These are phyloP conservation scores for Tricholaema leucomelas DNA, from an alignment of 2,113 vertebrate genomes.

Conservation along the genomic window DNA sequence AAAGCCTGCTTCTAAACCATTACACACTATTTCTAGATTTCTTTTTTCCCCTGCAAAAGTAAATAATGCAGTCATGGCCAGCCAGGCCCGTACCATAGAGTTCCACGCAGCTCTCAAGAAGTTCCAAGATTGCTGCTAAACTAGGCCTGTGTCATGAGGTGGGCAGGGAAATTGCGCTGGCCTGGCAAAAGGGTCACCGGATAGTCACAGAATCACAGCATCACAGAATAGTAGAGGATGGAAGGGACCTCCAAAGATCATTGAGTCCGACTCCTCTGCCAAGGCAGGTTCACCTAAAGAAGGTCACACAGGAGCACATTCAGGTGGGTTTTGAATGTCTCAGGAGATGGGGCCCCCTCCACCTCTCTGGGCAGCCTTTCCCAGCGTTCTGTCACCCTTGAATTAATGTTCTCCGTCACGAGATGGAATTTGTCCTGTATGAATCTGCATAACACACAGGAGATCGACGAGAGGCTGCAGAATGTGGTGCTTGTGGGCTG, in stretches of 20 bases:
- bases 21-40: neutral
- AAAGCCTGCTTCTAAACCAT: constrained; percentile 30
- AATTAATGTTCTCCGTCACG: too few species aligned
- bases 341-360: too few species aligned
- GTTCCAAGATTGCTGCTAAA: neutral
- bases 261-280: too few species aligned
- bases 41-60: neutral
- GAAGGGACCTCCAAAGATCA: too few species aligned
- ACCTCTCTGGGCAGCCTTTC: too few species aligned
- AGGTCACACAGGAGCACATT: too few species aligned
- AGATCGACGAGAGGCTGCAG: neutral
- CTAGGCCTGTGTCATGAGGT: fast-evolving
- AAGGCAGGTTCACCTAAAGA: too few species aligned
- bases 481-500: fast-evolving
- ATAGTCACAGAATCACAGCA: too few species aligned
- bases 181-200: neutral
- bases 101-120: neutral
- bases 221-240: too few species aligned
- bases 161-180: neutral
- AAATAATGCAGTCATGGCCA: neutral
- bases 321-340: too few species aligned
- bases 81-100: neutral
- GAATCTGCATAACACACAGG: neutral
- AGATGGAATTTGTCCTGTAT: too few species aligned
- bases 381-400: too few species aligned